phyloP scores from a whole-genome alignment of 2,113 vertebrate species.

The Brevimyrus niger region DNA sequence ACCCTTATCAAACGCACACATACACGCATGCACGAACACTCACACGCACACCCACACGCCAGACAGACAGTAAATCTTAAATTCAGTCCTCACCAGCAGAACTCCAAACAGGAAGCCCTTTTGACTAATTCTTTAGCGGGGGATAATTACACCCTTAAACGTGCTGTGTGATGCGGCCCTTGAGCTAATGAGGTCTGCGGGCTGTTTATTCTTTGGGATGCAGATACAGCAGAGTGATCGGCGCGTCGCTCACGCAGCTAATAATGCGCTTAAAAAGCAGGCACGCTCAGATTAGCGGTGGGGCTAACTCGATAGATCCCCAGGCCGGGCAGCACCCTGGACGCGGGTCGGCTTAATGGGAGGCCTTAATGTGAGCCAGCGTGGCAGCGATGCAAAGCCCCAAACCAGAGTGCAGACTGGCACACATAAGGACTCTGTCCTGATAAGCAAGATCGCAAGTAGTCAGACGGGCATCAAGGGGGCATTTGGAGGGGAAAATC shows the following conservation, averaged over 20 bases:
- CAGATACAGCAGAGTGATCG: neutral
- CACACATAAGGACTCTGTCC: neutral
- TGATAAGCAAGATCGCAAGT: neutral
- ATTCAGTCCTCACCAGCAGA: neutral
- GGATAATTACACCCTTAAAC: conserved; percentile 2
- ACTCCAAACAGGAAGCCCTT: neutral
- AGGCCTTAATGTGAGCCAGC: neutral
- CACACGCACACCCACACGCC: neutral
- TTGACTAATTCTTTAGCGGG: neutral
- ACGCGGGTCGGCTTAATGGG: neutral
- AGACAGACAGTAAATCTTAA: neutral
- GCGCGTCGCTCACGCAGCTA: neutral
- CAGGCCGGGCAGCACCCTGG: neutral
- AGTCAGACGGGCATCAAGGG: conserved; percentile 36
- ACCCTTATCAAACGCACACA: neutral
- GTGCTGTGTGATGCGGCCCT: neutral
- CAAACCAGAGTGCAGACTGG: neutral
- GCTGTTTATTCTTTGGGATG: conserved; percentile 13
- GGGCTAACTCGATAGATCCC: neutral
- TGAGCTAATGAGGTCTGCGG: conserved; percentile 11
- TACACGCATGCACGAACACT: neutral
- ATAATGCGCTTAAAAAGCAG: conserved; percentile 14
- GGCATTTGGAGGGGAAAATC: conserved; percentile 34
- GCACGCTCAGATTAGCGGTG: neutral
- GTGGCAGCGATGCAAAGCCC: neutral